A percentile compares a stretch with the other conserved stretches of the same genome.
Conservation (phyloP, 2,113 vertebrate species). For the Penelope pileata region DNA sequence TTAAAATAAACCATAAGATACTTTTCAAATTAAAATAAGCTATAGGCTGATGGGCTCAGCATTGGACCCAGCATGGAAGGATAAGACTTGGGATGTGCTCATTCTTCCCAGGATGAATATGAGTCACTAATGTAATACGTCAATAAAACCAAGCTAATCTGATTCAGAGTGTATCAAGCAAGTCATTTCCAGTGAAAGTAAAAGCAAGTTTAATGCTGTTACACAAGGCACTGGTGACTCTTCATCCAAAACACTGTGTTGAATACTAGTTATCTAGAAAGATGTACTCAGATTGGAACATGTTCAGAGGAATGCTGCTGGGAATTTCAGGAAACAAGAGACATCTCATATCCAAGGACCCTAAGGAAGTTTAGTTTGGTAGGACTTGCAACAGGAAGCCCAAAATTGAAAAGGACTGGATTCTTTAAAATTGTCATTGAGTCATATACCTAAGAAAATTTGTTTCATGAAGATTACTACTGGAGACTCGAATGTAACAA, state of each 20-base stretch:
- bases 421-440: neutral
- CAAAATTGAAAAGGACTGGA: neutral
- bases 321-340: neutral
- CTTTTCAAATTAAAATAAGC: conserved; percentile 21
- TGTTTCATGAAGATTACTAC: neutral
- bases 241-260: neutral
- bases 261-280: neutral
- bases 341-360: neutral
- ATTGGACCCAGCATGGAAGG: neutral
- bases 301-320: neutral
- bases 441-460: neutral
- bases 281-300: neutral
- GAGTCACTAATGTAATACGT: neutral
- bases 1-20: conserved; percentile 5
- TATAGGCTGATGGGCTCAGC: neutral
- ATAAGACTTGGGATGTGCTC: neutral
- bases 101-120: neutral
- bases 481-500: neutral
- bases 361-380: neutral
- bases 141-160: neutral
- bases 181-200: neutral
- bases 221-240: neutral
- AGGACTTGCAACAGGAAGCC: neutral
- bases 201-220: neutral
- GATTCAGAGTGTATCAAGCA: neutral